Base-by-base conservation (phyloP, 1,140 invertebrate species). In the Mylabris phalerata region DNA sequence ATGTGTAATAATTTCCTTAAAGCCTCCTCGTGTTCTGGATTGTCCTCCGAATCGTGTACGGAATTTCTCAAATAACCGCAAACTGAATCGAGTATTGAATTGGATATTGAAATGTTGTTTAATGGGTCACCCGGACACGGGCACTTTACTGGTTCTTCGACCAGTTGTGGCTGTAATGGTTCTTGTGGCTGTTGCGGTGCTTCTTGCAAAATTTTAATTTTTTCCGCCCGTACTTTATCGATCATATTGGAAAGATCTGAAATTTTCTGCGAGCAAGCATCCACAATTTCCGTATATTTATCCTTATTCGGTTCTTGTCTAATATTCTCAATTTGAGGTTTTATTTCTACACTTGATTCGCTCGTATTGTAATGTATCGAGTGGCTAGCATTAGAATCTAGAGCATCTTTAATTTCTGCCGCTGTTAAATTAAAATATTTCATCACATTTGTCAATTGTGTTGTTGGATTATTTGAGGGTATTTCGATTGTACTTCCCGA, bases 221-320 rank as follows among this genome's bases (percentile, higher is more conserved):
- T 81, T 67, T 80, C 80, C 67, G 71, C 72, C 43, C 80, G 72
- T 1, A 82, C 75, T 72, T 81, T 75, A 50, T 80, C 75, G 26
- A 82, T 73, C 64, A 80, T 19, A 2, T 19, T 19, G 19, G 19
- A 19, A 19, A 19, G 19, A 19, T 19, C 19, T 19, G 19, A 19
- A 19, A 19, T 19, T 19, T 19, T 19, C 19, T 19, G 78, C 59
- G 75, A 75, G 2, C 78, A 81, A 63, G 75, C 73, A 59, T 80
- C 77, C 9, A 77, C 78, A 11, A 81, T 67, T 61, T 80, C 72
- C 1, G 77, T 75, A 57, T 70, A 74, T 52, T 65, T 48, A 24
- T 40, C 45, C n/a, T 40, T 45, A 24, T 1, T 59, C 50, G 9
- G 10, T 42, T 67, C 55, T 7, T 26, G 26, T 19, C 59, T 55